Conservation (phyloP, 2,113 vertebrate species). For the Struthidea cinerea region DNA sequence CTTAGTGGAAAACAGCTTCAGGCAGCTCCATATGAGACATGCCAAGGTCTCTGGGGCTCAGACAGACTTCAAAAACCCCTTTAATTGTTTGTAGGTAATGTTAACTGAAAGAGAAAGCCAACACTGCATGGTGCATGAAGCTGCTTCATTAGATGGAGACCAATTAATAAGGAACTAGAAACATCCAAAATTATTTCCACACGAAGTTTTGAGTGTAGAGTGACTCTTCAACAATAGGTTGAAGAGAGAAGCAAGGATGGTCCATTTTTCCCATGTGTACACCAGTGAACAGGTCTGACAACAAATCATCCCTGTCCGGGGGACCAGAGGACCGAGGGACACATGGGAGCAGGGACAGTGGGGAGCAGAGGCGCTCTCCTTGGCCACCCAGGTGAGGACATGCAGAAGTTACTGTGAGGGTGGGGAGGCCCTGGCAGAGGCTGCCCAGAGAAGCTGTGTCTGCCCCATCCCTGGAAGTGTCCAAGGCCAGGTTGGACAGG, state of each 20-base stretch:
- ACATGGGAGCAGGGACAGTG: accelerated
- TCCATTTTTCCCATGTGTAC: background rate
- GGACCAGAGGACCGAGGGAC: background rate
- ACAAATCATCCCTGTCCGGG: background rate
- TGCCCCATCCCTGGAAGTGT: background rate
- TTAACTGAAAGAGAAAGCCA: background rate
- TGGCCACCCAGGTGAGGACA: accelerated
- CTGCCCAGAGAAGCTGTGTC: background rate
- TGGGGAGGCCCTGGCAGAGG: background rate
- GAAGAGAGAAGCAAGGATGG: background rate
- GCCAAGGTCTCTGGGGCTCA: background rate
- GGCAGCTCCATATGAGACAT: background rate
- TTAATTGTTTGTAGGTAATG: background rate
- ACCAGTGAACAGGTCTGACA: background rate
- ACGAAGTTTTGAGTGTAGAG: background rate
- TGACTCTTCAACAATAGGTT: background rate
- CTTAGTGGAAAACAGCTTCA: background rate
- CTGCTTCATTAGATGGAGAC: background rate
- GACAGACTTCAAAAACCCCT: background rate
- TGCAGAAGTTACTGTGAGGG: background rate
- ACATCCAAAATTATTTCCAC: background rate
- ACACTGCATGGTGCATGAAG: background rate
- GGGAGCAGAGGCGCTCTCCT: background rate
- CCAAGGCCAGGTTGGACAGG: accelerated
- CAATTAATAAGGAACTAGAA: constrained; percentile 5